Conservation (phyloP, 2,797 vertebrate genomes). For the Falco concolor region DNA sequence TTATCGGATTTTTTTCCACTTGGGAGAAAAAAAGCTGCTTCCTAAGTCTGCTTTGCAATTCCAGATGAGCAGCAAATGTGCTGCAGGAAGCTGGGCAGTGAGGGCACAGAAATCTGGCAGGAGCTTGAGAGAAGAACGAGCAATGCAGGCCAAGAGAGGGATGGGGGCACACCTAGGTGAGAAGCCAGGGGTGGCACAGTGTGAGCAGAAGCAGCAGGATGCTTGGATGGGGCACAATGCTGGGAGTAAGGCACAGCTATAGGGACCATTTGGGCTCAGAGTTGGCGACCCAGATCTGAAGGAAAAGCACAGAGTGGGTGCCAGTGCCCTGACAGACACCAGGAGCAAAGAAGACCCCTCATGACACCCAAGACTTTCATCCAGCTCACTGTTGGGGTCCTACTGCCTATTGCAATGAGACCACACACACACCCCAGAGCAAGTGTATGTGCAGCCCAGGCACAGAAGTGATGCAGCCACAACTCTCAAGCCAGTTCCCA, state of each 20-base stretch:
- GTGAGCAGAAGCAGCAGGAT: neutral
- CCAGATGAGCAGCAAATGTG: neutral
- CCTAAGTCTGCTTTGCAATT: neutral
- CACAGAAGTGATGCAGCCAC: neutral
- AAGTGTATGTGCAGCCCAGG: accelerated
- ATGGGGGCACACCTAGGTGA: neutral
- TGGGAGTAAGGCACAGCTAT: neutral
- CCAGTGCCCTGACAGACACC: neutral
- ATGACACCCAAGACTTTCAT: neutral
- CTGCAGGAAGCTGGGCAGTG: accelerated
- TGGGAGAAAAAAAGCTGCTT: neutral
- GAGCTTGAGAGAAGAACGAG: neutral
- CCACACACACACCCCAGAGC: accelerated
- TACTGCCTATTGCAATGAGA: neutral
- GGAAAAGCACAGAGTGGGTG: neutral
- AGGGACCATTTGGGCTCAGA: neutral
- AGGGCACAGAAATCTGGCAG: neutral
- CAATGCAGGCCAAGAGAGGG: neutral
- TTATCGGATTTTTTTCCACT: neutral
- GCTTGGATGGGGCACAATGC: neutral
- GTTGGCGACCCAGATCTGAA: neutral
- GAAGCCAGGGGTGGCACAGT: neutral
- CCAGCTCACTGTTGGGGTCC: neutral
- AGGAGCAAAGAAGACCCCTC: neutral
- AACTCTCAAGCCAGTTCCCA: accelerated